phyloP scores from a whole-genome alignment of 2,888 invertebrate genomes.

The Ophonus ardosiacus region DNA sequence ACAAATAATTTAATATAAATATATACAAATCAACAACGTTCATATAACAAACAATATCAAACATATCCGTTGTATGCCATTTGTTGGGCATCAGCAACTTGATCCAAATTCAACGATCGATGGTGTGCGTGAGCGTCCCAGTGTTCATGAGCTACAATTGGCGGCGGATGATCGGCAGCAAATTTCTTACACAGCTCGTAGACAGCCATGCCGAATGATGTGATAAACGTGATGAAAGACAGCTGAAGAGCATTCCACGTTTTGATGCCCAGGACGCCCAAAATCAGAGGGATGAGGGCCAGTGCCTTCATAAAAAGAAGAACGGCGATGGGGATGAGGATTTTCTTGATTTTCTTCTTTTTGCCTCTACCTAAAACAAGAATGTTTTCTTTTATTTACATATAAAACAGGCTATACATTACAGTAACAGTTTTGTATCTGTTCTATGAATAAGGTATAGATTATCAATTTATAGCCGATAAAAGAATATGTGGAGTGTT shows the following conservation, averaged over 20 bases:
- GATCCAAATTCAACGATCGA: constrained; percentile 75
- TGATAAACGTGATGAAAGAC: constrained; percentile 91
- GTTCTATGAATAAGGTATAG: too few species aligned
- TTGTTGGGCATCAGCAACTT: constrained; percentile 79
- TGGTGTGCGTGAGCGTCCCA: constrained; percentile 69
- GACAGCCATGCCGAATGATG: constrained; percentile 89
- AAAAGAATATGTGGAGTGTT: too few species aligned
- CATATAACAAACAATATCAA: constrained; percentile 20
- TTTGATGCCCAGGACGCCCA: constrained; percentile 90
- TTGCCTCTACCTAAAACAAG: constrained; percentile 77
- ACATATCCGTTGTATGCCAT: constrained; percentile 79
- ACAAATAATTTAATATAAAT: constrained; percentile 36
- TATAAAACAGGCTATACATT: too few species aligned
- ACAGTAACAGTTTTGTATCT: too few species aligned
- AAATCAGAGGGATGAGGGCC: constrained; percentile 89
- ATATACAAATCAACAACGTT: constrained; percentile 15
- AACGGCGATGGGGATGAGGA: constrained; percentile 89
- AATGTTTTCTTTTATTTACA: background rate
- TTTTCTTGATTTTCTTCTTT: constrained; percentile 88
- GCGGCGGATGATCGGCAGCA: constrained; percentile 83
- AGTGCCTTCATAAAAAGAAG: constrained; percentile 91
- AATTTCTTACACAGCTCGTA: constrained; percentile 93
- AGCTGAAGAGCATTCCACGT: constrained; percentile 92
- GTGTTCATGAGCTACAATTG: constrained; percentile 76
- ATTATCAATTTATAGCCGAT: too few species aligned